Base-by-base conservation (phyloP, 2,113 vertebrate genomes). In the Pachyramphus minor region DNA sequence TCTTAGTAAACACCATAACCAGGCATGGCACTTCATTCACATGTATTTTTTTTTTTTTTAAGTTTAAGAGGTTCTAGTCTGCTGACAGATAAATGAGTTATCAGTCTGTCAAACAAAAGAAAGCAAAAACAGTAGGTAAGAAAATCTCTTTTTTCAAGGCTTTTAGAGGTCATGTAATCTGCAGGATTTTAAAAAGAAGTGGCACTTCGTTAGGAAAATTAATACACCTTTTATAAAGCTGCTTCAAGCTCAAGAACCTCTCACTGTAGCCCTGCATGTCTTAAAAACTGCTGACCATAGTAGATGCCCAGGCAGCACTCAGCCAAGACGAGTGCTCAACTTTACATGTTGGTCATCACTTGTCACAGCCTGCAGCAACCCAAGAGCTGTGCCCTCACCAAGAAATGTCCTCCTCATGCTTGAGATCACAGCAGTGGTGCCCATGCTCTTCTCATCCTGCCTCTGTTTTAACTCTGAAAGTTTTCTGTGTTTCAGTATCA, bases 21-120 rank as follows among this genome's bases (percentile, higher is more conserved):
- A 85, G 45, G 20, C 44, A 84, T 28, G 52, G 64, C 71, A 77
- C 58, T 96, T 92, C 58, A 53, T 96, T 92, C 58, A 53, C 64
- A 53, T 2, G 7, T 50, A 86, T 59, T 80, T 23, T 18, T 52
- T 33, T 20, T 55, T 84, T 81, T n/a, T 30, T 41, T 1, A 8
- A 89, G 31, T 64, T 95, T 78, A 69, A 89, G 69, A 55, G 72
- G 30, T 16, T 63, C 15, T 71, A 37, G 53, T 91, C 89, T 87
- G 71, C 41, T 87, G 63, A 78, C 73, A 94, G 87, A 91, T 77
- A 93, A 95, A 81, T 93, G 80, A 97, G 44, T 92, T 67, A 80
- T 78, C 55, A 86, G 52, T 80, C 85, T 84, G 50, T 88, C 72
- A 93, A 91, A 68, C 44, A 22, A 53, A 74, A 79, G 80, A 94